Evolutionary conservation across 1,140 invertebrate species (phyloP), one percentile per base, ranked within the genome.

Genomic region (Macrosteles quadrilineatus): DNA sequence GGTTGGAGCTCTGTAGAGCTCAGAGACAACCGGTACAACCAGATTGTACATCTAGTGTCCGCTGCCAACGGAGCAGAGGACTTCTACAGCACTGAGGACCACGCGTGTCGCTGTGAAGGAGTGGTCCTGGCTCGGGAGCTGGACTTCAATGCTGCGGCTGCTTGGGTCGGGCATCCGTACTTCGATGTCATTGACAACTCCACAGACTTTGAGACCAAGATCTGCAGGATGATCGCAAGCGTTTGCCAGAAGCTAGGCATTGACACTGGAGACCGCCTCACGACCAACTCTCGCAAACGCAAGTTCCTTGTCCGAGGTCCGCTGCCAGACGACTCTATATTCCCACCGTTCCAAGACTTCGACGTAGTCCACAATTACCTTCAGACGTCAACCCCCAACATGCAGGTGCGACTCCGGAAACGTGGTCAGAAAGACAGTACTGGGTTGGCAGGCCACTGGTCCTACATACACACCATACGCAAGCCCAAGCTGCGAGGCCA

Each of bases 151-250:
- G 95, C 95, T 1, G 94, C 95, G 1, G 91, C 95, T 11, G 93
- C 96, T 0, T 98, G 97, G 96, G 90, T 98, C 66, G 98, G 98
- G 0, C 98, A 99, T 86, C 98, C 98, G 0, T 99, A 99, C 79
- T 98, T 98, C 80, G 98, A 99, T 85, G 95, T 99, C 0, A 96
- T 99, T 73, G 98, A 99, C 80, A 99, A 99, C 81, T 94, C 92
- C 0, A 94, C 94, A 3, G 94, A 97, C 77, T 99, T 99, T 83
- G 96, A 99, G 77, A 89, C 91, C 12, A 99, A 99, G 83, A 93
- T 99, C 73, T 91, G 94, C 75, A 87, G 95, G 17, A 91, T 98
- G 87, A 97, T 99, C 75, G 92, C 81, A 75, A 88, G 90, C 76
- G 94, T 99, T 29, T 98, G 96, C 80, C 91, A 96, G 79, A 94